Base-by-base conservation (phyloP, 1,140 invertebrate genomes). In the Harpegnathos saltator region DNA sequence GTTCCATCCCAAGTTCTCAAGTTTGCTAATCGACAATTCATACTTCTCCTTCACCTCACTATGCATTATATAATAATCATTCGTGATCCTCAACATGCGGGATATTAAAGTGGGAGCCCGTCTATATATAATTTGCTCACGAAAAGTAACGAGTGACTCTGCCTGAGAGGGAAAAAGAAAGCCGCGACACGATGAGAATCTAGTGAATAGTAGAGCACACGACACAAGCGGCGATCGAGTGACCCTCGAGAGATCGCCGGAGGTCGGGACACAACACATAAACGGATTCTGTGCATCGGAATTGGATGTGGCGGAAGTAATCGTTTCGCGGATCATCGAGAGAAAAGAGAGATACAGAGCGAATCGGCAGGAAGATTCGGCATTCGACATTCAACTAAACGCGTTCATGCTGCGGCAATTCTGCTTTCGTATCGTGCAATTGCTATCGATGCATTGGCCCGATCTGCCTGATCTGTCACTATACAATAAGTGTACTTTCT, bases 241-340 rank as follows among this genome's bases (percentile, higher is more conserved):
- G 58, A 44, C 24, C n/a, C n/a, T 63, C 58, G 22, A 74, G 1
- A 3, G 17, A 33, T 33, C 38, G 3, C 44, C 7, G 17, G 29
- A 44, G 3, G 3, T 75, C 14, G 17, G 29, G 33, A 74, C 11
- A 33, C 14, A 62, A 74, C 11, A 33, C 14, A 62, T 62, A 52
- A 29, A 19, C 14, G 33, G 19, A n/a, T 72, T 38, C 38, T 33
- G 19, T 75, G 44, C n/a, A 14, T 50, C 9, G 26, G 26, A 63
- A 52, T 11, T 33, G n/a, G n/a, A 33, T 38, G 15, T 65, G 73
- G 33, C 1, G 19, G 26, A 63, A 52, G 61, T 66, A 38, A 77
- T 14, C 17, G 24, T 19, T 54, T 0, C n/a, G 15, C 7, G 3
- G 65, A 38, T 33, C 3, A 12, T 29, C 17, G n/a, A 24, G 11